A percentile compares a stretch with the other conserved stretches of the same genome.
Conservation (phyloP, 2,113 vertebrate genomes). For the Pangasianodon hypophthalmus region DNA sequence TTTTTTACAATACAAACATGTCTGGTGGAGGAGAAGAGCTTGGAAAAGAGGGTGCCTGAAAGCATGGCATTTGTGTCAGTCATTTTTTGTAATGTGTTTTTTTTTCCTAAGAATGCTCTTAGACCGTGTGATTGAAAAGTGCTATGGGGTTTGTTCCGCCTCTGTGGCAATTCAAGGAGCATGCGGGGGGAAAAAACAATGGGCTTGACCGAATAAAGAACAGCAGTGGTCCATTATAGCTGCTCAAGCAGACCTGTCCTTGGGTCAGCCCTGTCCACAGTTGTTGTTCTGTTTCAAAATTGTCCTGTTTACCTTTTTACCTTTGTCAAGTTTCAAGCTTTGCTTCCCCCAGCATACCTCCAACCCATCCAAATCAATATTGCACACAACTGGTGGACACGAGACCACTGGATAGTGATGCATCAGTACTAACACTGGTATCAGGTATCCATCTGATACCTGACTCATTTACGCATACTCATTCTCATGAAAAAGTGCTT, state of each 20-base stretch:
- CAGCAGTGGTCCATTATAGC: conserved; percentile 36
- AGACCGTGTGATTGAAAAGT: conserved; percentile 40
- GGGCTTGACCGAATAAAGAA: conserved; percentile 52
- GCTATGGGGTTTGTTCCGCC: conserved; percentile 22
- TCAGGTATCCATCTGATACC: background rate
- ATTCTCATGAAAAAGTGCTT: background rate
- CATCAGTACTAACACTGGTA: background rate
- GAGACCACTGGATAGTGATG: conserved; percentile 28
- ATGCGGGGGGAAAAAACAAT: background rate
- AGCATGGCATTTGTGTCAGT: conserved; percentile 46
- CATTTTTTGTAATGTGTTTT: conserved; percentile 46
- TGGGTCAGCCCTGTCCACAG: conserved; percentile 58
- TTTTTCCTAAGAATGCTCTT: conserved; percentile 21
- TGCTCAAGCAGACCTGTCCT: conserved; percentile 38
- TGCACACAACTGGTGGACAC: conserved; percentile 10
- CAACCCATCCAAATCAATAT: conserved; percentile 14
- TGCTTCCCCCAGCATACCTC: conserved; percentile 55
- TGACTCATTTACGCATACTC: background rate
- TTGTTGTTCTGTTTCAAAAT: conserved; percentile 59
- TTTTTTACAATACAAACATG: background rate
- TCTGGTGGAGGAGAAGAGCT: background rate
- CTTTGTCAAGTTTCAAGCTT: conserved; percentile 64
- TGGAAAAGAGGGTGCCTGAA: background rate
- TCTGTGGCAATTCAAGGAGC: conserved; percentile 26
- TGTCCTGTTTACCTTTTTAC: conserved; percentile 60